phyloP scores from a whole-genome alignment of 2,797 vertebrate species.

The Microtus obscurus region DNA sequence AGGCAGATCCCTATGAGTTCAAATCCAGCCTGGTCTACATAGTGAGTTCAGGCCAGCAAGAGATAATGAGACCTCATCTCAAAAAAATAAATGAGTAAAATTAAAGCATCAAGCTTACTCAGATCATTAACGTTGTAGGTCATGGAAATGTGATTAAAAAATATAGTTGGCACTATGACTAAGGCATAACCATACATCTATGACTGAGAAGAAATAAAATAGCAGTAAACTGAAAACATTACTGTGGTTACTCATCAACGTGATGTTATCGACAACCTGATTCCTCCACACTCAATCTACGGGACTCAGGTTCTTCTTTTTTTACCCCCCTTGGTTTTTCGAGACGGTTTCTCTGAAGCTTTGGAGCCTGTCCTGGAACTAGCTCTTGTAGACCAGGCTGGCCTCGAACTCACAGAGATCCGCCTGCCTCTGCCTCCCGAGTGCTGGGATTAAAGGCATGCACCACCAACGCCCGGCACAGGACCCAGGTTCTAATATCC shows the following conservation, averaged over 20 bases:
- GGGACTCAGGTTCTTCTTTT: not conserved
- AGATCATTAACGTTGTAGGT: constrained; percentile 26
- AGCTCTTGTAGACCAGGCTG: too few species aligned
- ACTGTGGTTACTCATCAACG: constrained; percentile 33
- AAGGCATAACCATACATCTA: not conserved
- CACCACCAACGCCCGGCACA: too few species aligned
- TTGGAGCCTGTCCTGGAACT: too few species aligned
- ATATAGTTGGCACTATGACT: not conserved
- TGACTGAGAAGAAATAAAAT: not conserved
- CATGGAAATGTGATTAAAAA: constrained; percentile 55
- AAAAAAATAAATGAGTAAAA: not conserved
- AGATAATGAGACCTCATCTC: not conserved
- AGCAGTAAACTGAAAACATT: constrained; percentile 35
- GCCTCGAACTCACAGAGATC: too few species aligned
- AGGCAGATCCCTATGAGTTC: not conserved
- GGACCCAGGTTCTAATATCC: not conserved
- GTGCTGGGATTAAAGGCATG: too few species aligned
- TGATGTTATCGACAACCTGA: not conserved
- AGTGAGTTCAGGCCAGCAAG: not conserved
- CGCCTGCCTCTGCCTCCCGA: fast-evolving
- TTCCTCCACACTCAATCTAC: not conserved
- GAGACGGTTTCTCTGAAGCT: too few species aligned
- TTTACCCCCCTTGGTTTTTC: too few species aligned
- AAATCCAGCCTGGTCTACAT: not conserved
- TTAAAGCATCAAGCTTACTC: not conserved